Base-by-base conservation (phyloP, 2,888 invertebrate species). In the Chironomus riparius region DNA sequence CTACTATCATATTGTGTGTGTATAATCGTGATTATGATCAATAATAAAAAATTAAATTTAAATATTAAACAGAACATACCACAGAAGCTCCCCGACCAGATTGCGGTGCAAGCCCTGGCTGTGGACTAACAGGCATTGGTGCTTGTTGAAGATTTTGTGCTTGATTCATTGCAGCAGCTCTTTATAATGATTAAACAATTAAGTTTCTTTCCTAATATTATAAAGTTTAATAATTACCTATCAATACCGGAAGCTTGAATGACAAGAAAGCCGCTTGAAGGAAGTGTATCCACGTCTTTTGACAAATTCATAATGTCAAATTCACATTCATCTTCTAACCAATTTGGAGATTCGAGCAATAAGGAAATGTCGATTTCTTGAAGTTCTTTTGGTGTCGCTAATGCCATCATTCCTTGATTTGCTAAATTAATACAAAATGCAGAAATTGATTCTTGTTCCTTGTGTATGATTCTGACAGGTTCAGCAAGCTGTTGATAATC, bases 301-400 rank as follows among this genome's bases (percentile, higher is more conserved):
- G 88, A 89, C 71, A 94, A 85, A 81, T 92, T 93, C 79, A 97
- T 87, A 80, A 98, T 92, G 85, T 99, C 98, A 81, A 97, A 91
- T 85, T 98, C 98, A 82, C 96, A 97, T 84, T 98, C 96, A 84
- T 98, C 97, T 85, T 97, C 95, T 77, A 97, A 88, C 97, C 98
- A 98, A 78, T 91, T 91, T 6, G 94, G 93, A 76, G 95, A 91
- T 81, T 95, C 93, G 65, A 99, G 86, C 38, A 99, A 86, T 70
- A 95, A 86, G 0, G 95, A 93, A 80, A 99, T 96, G 84, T 98
- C 98, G 89, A 99, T 92, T 86, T 99, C 99, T 82, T 98, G 97
- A 12, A 99, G 91, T 85, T 99, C 99, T 76, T 97, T 90, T 0
- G 96, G 94, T 68, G 98, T 99, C 5, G 98, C 95, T 79, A 99